Evolutionary conservation across 2,113 vertebrate species (phyloP), one percentile per base, ranked within the genome.

Genomic region (Todiramphus saurophagus): DNA sequence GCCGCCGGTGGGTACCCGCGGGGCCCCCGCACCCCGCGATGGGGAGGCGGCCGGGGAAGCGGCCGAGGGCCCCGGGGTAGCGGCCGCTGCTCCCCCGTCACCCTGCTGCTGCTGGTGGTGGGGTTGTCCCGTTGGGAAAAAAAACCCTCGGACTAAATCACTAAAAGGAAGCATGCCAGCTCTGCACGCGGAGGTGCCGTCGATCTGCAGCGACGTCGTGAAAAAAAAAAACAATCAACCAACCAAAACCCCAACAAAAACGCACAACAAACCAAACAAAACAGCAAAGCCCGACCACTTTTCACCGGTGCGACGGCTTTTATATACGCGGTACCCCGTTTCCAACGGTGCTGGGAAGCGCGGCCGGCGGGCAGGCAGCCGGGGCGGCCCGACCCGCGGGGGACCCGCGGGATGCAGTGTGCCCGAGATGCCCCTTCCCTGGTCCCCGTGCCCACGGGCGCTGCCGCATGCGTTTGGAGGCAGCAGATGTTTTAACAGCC

Each of bases 401-500:
- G 27, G 58, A 56, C 35, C 53, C 28, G 64, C n/a, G 69, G 74
- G 70, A 90, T 16, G 15, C 83, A 5, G 11, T 3, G 50, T 21
- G 39, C 30, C 86, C 67, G 46, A 25, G 30, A n/a, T 59, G 93
- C 58, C 90, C 88, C 67, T 63, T 48, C 67, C 62, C 78, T 58
- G 24, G 70, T 83, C 58, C 48, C 83, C 7, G 28, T 90, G 85
- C 93, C 83, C 94, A 86, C 72, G 75, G 90, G 83, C 79, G 27
- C 85, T 92, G 81, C 87, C 55, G 56, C 79, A 7, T 13, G 93
- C 83, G 48, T 83, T 80, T 41, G 28, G 90, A 62, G 43, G 48
- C 89, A 39, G 95, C 92, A 96, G 94, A 93, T 93, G 96, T 90
- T 70, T 44, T 37, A 82, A 94, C 94, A 95, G 91, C 85, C 83